Conservation (phyloP, 2,113 vertebrate genomes). For the Theristicus caerulescens region DNA sequence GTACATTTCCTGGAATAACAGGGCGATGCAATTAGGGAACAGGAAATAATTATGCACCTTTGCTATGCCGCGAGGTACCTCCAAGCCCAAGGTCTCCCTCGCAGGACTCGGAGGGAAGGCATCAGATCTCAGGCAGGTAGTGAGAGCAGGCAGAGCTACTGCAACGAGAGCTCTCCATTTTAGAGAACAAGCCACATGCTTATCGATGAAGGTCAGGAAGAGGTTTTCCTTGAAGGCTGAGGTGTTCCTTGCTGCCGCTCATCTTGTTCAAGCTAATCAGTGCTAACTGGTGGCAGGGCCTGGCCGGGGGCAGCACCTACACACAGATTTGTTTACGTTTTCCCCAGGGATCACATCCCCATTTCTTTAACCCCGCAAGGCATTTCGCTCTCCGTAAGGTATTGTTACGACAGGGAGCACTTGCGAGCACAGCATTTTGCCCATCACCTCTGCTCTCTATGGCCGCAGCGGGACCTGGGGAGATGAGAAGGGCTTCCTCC, state of each 20-base stretch:
- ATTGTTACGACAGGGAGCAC: not conserved
- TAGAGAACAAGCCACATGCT: not conserved
- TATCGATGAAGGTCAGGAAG: constrained; percentile 34
- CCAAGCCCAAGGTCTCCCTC: constrained; percentile 30
- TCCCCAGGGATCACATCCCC: not conserved
- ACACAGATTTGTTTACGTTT: not conserved
- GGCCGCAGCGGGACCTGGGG: not conserved
- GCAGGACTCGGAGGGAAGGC: not conserved
- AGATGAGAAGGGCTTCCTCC: not conserved
- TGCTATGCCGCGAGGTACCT: not conserved
- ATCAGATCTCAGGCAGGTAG: not conserved
- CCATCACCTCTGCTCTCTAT: not conserved
- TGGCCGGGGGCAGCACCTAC: not conserved
- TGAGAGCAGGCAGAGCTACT: constrained; percentile 4
- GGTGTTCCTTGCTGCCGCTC: not conserved
- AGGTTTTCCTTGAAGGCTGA: constrained; percentile 49
- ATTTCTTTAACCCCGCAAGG: not conserved
- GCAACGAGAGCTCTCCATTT: constrained; percentile 18
- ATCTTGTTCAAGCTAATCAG: constrained; percentile 16
- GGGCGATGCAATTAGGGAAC: constrained; percentile 22
- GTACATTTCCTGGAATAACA: constrained; percentile 55
- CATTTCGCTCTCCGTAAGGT: not conserved
- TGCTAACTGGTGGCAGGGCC: not conserved
- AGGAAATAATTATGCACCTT: constrained; percentile 52
- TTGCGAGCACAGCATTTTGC: not conserved